Evolutionary conservation across 2,113 vertebrate species (phyloP), one percentile per base, ranked within the genome.

Genomic region (Halichoeres trimaculatus): DNA sequence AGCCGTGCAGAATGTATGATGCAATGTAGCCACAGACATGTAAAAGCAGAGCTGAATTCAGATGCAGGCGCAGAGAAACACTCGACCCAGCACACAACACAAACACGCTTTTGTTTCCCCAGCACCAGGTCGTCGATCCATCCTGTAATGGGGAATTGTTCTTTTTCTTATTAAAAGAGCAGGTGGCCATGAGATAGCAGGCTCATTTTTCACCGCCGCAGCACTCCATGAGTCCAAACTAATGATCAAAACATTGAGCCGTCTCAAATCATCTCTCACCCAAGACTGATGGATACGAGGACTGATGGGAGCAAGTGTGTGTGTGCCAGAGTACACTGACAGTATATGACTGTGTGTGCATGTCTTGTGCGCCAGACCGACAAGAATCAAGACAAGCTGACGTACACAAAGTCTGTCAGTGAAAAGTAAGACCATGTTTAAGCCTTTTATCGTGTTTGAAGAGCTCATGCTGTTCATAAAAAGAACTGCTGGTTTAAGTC

Each of bases 181-280:
- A 91, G 85, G 86, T 90, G 90, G 89, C 86, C 76, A 54, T 85
- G 85, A 88, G 76, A 85, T 72, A 75, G 80, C 48, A 12, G 76
- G 63, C 74, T 88, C 76, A 90, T 91, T 87, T 86, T 80, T 90
- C 88, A 87, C 80, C 23, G 40, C 80, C 47, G 70, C 85, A 30
- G 67, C 86, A 80, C 89, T 78, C 76, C 86, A 79, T 78, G 84
- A 85, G 72, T 80, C 80, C 85, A 87, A 84, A 86, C 88, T 90
- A 92, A 92, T 91, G 89, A 91, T 89, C 84, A 83, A 88, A 91
- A 88, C 89, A 86, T 60, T 77, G 73, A 85, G 74, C 70, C 7
- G 61, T 74, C 80, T 65, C 75, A 81, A 88, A 88, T 88, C 80
- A 86, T 86, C 74, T 66, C 54, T 85, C 80, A 83, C 36, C 65